Evolutionary conservation across 2,797 vertebrate genomes (phyloP).

Genomic region (Coracias cyanogaster): DNA sequence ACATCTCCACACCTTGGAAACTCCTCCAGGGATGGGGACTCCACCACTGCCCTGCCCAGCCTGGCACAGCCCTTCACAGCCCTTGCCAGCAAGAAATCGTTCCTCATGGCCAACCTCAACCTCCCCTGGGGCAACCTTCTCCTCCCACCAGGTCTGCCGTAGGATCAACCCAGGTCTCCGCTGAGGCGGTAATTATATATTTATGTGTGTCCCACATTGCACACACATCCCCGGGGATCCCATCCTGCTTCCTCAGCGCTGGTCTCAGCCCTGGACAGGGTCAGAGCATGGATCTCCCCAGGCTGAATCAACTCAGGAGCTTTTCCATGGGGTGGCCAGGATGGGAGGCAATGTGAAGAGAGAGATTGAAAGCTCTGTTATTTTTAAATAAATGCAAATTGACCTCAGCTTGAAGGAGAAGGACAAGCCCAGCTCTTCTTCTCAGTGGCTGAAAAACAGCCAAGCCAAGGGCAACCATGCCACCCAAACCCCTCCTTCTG

Average conservation of each 20-base stretch:
- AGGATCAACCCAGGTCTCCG: neutral
- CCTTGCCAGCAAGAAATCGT: too few species aligned
- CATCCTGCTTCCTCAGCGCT: neutral
- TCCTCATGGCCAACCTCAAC: too few species aligned
- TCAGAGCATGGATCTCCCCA: accelerated
- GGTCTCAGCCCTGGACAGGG: neutral
- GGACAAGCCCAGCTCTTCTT: neutral
- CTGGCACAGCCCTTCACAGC: too few species aligned
- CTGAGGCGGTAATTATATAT: neutral
- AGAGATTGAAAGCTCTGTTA: neutral
- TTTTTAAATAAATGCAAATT: neutral
- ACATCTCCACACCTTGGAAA: too few species aligned
- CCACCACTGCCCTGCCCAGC: too few species aligned
- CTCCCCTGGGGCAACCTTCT: neutral
- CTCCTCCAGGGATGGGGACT: too few species aligned
- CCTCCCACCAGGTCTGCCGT: neutral
- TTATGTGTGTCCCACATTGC: neutral
- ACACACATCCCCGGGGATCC: neutral
- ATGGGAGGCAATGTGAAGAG: accelerated
- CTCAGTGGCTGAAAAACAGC: neutral
- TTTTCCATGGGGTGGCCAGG: accelerated
- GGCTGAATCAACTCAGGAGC: neutral
- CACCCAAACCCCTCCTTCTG: neutral
- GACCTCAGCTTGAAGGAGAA: neutral
- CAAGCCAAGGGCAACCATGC: neutral